Evolutionary conservation across 2,888 invertebrate genomes (phyloP), one percentile per base, ranked within the genome.

Genomic region (Yponomeuta plumbellus): DNA sequence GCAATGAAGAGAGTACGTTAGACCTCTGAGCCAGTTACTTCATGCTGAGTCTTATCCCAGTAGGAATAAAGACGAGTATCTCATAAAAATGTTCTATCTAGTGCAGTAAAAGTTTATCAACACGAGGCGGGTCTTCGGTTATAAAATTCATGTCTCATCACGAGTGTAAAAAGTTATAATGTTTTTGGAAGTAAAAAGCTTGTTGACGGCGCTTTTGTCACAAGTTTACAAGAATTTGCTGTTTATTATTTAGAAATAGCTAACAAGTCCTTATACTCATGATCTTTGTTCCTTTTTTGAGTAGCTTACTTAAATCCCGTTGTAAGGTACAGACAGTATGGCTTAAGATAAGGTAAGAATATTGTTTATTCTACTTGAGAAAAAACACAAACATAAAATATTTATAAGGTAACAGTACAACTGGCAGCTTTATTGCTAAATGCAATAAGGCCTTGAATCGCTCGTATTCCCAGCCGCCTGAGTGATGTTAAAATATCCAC

Each of bases 131-230:
- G 58, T 11, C 23, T 17, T 23, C 11, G 23, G 21, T 8, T 2
- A 59, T 59, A 59, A 59, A 59, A 59, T 59, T 59, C 22, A 23
- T 23, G 22, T 21, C 59, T 4, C 59, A 59, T 23, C 11, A 59
- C 11, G 13, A 52, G 17, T 17, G 26, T 61, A 26, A 61, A 61
- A 62, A 34, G 62, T n/a, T 62, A 26, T 62, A n/a, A 26, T 62
- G 20, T 17, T 13, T 13, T n/a, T 23, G 26, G 20, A 20, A 17
- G 23, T 26, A 39, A 26, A 34, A 62, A 20, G n/a, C 1, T 62
- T 62, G 34, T 34, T 62, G 34, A 34, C 20, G 23, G n/a, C n/a
- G n/a, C 23, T 34, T 39, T n/a, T n/a, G 62, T 62, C 34, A 62
- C 62, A 34, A 62, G 62, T 8, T 17, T 8, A 39, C 13, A 17